A percentile compares a stretch with the other conserved stretches of the same genome.
These are phyloP conservation scores for Sacculina carcini DNA, from an alignment of 2,888 invertebrate species.

Conservation along the genomic window DNA sequence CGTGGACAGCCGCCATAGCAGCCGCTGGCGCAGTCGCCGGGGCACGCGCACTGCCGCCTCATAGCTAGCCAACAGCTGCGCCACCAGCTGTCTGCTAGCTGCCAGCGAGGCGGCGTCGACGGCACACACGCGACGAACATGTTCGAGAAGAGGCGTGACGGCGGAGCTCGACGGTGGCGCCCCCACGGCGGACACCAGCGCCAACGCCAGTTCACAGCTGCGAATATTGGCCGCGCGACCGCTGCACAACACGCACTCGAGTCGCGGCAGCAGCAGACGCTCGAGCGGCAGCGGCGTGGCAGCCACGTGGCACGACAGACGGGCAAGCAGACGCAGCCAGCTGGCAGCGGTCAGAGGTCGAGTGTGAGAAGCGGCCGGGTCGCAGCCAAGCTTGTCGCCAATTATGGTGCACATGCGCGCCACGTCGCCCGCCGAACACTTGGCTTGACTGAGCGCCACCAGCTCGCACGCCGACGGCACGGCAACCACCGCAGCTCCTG, in stretches of 20 bases:
- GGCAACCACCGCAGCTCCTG: too few relatives aligned
- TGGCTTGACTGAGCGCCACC: constrained; percentile 40
- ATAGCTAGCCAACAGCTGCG: constrained; percentile 37
- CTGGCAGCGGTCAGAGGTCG: constrained; percentile 34
- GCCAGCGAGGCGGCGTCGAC: constrained; percentile 25
- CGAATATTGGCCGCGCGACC: constrained; percentile 43
- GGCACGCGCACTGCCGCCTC: constrained; percentile 36
- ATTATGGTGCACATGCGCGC: constrained; percentile 61
- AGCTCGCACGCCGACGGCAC: constrained; percentile 28
- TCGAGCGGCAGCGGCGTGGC: constrained; percentile 19
- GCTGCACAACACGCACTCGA: constrained; percentile 50
- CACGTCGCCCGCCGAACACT: constrained; percentile 59
- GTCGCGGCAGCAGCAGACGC: constrained; percentile 21
- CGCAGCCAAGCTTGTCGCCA: constrained; percentile 41
- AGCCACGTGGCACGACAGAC: constrained; percentile 29
- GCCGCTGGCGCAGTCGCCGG: constrained; percentile 38
- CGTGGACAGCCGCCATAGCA: constrained; percentile 48
- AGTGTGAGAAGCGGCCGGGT: constrained; percentile 24
- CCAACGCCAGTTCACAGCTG: constrained; percentile 47
- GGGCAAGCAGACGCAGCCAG: constrained; percentile 38
- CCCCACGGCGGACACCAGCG: constrained; percentile 43
- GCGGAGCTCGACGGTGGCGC: constrained; percentile 12
- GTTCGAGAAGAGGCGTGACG: constrained; percentile 22
- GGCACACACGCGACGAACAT: too few relatives aligned
- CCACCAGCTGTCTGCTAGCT: constrained; percentile 32